Percentiles rank a stretch among this genome's conserved stretches.
phyloP scores from a whole-genome alignment of 2,113 vertebrate genomes.

The Chelonoidis abingdonii region DNA sequence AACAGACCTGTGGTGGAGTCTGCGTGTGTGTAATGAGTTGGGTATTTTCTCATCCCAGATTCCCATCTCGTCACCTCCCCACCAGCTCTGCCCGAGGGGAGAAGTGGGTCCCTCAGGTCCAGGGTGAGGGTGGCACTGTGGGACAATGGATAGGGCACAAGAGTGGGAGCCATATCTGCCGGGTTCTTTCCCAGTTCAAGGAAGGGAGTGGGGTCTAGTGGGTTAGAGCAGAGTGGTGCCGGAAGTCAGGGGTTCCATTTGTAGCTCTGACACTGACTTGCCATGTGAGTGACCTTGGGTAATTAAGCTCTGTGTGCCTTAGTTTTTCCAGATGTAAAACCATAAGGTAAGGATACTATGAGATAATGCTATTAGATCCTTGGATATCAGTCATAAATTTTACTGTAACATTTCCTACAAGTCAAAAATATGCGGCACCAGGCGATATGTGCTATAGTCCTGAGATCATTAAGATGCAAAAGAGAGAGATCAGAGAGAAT shows the following conservation, averaged over 20 bases:
- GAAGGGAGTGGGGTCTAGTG: background rate
- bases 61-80: fast-evolving
- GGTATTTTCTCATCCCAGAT: background rate
- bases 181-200: background rate
- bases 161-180: background rate
- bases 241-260: background rate
- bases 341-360: background rate
- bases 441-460: background rate
- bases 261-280: background rate
- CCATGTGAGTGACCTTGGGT: background rate
- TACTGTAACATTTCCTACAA: background rate
- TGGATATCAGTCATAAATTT: background rate
- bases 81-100: background rate
- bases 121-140: background rate
- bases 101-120: background rate
- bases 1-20: too few species aligned
- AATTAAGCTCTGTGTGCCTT: background rate
- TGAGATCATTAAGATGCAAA: background rate
- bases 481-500: background rate
- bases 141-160: background rate
- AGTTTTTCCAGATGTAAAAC: background rate
- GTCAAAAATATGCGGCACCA: background rate
- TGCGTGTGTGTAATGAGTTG: background rate
- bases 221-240: background rate
- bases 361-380: background rate